Base-by-base conservation (phyloP, 92 coral and sea anemone genomes). In the Zoanthus solanderi region DNA sequence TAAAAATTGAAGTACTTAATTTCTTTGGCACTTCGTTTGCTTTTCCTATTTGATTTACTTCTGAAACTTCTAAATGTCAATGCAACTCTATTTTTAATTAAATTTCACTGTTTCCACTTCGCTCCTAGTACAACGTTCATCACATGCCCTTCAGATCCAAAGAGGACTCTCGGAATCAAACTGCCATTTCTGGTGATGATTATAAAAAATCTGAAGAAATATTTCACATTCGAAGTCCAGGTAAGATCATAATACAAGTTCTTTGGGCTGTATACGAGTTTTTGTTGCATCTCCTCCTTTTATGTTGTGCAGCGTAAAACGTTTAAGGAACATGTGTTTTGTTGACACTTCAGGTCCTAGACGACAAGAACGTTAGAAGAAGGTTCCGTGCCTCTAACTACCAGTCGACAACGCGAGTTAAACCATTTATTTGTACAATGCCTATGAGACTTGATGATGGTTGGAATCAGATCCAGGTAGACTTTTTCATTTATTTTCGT, bases 391-490 rank as follows among this genome's bases (percentile, higher is more conserved):
- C 99, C 57, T 97, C 99, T 12, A 97, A 97, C 94, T 97, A 97
- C 71, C 99, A 97, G 83, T 97, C 99, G 69, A 97, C 99, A 6
- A 97, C 99, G 3, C 76, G 99, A 83, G 99, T 97, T 54, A 97
- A 97, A 90, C 99, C 99, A 15, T 97, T 97, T 89, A 97, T 97
- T 92, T 97, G 99, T 75, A 97, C 99, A 47, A 97, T 97, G 99
- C 99, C 99, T 4, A 97, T 97, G 99, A 97, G 99, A 90, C 97
- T 97, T 72, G 99, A 97, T 71, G 99, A 97, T 86, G 99, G 99
- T 9, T 97, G 99, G 99, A 97, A 97, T 87, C 99, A 97, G 87
- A 97, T 97, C 75, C 99, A 97, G 97, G 99, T 97, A 87, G 47
- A 65, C 12, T 9, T 56, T 75, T 42, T 78, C 6, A 7, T 8